phyloP scores from a whole-genome alignment of 2,888 invertebrate species.

The Phalangium opilio region DNA sequence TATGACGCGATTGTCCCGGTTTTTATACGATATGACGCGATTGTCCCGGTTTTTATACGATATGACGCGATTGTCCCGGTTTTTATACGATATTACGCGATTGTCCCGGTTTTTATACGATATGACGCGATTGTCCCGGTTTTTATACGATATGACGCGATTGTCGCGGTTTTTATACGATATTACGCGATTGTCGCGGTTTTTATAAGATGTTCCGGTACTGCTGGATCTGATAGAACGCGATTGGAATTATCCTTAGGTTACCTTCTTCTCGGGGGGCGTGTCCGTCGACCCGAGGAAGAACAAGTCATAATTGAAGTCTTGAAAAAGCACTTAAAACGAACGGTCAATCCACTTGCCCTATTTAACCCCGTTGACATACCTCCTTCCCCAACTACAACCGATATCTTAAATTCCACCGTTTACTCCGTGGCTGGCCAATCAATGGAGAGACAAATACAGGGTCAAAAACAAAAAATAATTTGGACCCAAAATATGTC shows the following conservation, averaged over 20 bases:
- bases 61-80: too few relatives aligned
- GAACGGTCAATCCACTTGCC: conserved; percentile 49
- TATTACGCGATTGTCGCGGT: too few relatives aligned
- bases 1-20: too few relatives aligned
- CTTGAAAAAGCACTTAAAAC: conserved; percentile 47
- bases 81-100: too few relatives aligned
- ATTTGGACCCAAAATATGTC: conserved; percentile 93
- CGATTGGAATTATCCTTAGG: conserved; percentile 35
- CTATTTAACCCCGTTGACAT: conserved; percentile 42
- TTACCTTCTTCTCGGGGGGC: conserved; percentile 79
- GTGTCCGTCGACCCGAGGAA: conserved; percentile 73
- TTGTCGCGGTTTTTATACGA: too few relatives aligned
- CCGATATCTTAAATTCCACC: conserved; percentile 4
- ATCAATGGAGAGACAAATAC: neutral
- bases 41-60: too few relatives aligned
- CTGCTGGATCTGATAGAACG: too few relatives aligned
- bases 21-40: too few relatives aligned
- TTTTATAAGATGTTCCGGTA: too few relatives aligned
- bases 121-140: too few relatives aligned
- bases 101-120: too few relatives aligned
- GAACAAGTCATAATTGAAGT: conserved; percentile 52
- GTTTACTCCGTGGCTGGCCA: neutral
- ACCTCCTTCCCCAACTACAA: conserved; percentile 1
- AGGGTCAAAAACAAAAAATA: conserved; percentile 50
- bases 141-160: too few relatives aligned